A percentile compares a stretch with the other conserved stretches of the same genome.
phyloP scores from a whole-genome alignment of 2,888 invertebrate species.

The Altica lythri region DNA sequence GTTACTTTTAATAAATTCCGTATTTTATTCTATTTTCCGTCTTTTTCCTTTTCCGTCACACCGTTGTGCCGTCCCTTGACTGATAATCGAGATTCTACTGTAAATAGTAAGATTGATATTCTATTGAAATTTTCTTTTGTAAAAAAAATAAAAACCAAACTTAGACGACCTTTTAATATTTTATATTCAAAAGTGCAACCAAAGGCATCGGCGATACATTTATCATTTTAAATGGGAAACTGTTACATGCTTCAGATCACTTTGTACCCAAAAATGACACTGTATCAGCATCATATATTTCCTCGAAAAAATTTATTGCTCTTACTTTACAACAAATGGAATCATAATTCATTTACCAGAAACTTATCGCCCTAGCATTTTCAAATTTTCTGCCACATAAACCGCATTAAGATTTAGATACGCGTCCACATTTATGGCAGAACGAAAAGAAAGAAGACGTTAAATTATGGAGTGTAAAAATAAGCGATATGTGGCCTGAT shows the following conservation, averaged over 20 bases:
- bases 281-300: conserved; percentile 25
- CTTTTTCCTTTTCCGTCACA: no score
- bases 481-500: conserved; percentile 55
- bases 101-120: no score
- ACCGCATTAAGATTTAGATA: conserved; percentile 52
- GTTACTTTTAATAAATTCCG: no score
- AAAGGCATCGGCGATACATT: conserved; percentile 11
- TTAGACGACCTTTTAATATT: no score
- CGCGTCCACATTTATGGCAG: conserved; percentile 40
- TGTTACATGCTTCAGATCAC: conserved; percentile 23
- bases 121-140: no score
- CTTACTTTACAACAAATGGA: conserved; percentile 30
- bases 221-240: conserved; percentile 24
- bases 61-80: no score
- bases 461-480: conserved; percentile 56
- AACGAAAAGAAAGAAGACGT: conserved; percentile 44
- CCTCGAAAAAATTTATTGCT: conserved; percentile 19
- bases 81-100: no score
- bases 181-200: no score
- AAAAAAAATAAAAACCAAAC: no score
- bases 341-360: conserved; percentile 47
- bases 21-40: no score
- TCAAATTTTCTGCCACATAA: conserved; percentile 54
- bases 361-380: conserved; percentile 48
- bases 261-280: conserved; percentile 21